A percentile compares a stretch with the other conserved stretches of the same genome.
Evolutionary conservation across 1,140 invertebrate species (phyloP).

Genomic region (Oreohelix idahoensis): DNA sequence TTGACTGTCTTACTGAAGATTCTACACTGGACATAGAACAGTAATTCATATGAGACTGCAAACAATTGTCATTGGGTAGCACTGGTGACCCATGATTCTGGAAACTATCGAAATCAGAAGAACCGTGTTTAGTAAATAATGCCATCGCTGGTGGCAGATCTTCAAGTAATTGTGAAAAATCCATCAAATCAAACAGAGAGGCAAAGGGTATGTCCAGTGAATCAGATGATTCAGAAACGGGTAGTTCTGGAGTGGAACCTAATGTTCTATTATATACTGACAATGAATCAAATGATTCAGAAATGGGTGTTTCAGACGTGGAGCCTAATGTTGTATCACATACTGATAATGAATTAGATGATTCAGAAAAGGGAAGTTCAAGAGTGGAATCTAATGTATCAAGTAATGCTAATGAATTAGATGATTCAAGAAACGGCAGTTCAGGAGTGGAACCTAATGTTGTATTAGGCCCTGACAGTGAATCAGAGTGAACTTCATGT

Average conservation of each 20-base stretch:
- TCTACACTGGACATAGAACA: no score
- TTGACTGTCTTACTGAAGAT: no score
- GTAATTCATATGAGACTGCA: no score
- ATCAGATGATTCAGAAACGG: not conserved
- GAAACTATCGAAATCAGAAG: not conserved
- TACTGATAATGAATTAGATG: not conserved
- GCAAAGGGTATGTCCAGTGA: not conserved
- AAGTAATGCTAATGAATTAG: no score
- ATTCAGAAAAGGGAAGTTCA: not conserved
- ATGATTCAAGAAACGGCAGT: no score
- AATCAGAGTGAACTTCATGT: no score
- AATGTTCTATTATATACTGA: not conserved
- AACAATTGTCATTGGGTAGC: no score
- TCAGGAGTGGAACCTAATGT: no score
- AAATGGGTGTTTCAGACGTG: no score
- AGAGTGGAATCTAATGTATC: not conserved
- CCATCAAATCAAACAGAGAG: conserved; percentile 6
- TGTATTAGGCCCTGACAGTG: no score
- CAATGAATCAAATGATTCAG: no score
- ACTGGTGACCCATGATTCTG: not conserved
- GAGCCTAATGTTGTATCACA: no score
- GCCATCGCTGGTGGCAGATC: not conserved
- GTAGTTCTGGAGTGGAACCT: conserved; percentile 3
- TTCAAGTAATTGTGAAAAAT: not conserved
- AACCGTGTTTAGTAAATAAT: not conserved